Conservation (phyloP, 2,797 vertebrate species). For the Channa striata region DNA sequence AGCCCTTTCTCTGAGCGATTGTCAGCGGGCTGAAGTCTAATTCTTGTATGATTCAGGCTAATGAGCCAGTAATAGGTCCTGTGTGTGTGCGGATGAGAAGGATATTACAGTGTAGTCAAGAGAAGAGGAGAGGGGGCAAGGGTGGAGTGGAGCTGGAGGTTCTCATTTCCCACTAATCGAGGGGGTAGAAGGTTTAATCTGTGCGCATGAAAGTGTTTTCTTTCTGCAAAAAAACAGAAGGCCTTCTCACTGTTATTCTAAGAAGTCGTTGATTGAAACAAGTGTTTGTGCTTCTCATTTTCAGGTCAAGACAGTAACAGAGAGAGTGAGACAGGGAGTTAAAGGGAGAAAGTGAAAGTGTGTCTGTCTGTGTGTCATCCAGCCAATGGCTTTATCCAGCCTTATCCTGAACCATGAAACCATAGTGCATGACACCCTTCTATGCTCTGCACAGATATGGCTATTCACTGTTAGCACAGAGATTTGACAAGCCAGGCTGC, state of each 20-base stretch:
- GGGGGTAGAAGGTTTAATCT: constrained; percentile 94
- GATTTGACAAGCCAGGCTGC: constrained; percentile 98
- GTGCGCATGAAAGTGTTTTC: constrained; percentile 85
- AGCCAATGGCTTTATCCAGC: constrained; percentile 91
- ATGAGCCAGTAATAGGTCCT: constrained; percentile 90
- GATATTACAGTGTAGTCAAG: constrained; percentile 87
- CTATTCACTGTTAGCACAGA: constrained; percentile 94
- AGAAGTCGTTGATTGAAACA: constrained; percentile 49
- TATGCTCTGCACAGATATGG: constrained; percentile 91
- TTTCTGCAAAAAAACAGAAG: constrained; percentile 35
- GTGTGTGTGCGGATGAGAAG: constrained; percentile 93
- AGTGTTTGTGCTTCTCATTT: constrained; percentile 39
- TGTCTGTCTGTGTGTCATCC: constrained; percentile 83
- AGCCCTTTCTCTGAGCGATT: constrained; percentile 91
- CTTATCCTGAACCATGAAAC: constrained; percentile 95
- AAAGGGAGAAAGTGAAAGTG: constrained; percentile 64
- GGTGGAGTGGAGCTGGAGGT: constrained; percentile 55
- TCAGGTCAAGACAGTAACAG: constrained; percentile 28
- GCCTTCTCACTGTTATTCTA: constrained; percentile 43
- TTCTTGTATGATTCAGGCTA: constrained; percentile 98
- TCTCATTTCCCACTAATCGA: constrained; percentile 94
- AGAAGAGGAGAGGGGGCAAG: constrained; percentile 44
- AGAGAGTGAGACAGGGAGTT: constrained; percentile 55
- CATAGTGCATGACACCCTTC: constrained; percentile 92
- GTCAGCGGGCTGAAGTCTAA: constrained; percentile 95